Evolutionary conservation across 1,140 invertebrate genomes (phyloP).

Genomic region (Scaptomyza graminum): DNA sequence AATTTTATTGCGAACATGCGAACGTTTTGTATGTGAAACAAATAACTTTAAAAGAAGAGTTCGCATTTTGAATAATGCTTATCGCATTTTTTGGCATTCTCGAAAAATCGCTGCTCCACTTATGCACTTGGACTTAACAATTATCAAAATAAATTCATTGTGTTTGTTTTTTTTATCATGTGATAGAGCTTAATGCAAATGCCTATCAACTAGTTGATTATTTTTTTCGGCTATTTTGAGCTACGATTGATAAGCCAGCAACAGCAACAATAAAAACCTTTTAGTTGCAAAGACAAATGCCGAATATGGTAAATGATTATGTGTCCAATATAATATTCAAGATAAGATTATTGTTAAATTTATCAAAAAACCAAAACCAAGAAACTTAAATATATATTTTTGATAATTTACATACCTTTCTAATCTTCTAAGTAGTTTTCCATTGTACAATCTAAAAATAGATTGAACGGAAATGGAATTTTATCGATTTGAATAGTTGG

Average conservation of each 20-base stretch:
- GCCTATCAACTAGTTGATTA: conserved; percentile 41
- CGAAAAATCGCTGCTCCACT: conserved; percentile 23
- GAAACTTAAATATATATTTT: neutral
- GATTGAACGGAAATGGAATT: neutral
- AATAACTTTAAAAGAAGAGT: conserved; percentile 18
- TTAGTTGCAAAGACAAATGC: conserved; percentile 26
- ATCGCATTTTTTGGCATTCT: conserved; percentile 32
- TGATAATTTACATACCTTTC: conserved; percentile 1
- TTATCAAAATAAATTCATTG: conserved; percentile 14
- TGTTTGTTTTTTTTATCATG: conserved; percentile 25
- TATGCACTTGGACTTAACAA: conserved; percentile 8
- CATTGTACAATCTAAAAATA: conserved; percentile 25
- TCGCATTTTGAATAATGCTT: conserved; percentile 28
- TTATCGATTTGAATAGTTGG: neutral
- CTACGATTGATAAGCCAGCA: conserved; percentile 61
- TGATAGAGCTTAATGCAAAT: conserved; percentile 15
- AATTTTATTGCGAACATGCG: conserved; percentile 20
- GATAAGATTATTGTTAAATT: conserved; percentile 11
- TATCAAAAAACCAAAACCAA: neutral
- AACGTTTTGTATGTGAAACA: conserved; percentile 10
- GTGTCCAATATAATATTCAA: neutral
- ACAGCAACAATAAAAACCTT: conserved; percentile 23
- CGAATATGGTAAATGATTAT: neutral
- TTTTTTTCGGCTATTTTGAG: conserved; percentile 42
- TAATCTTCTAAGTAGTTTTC: conserved; percentile 20